A percentile compares a stretch with the other conserved stretches of the same genome.
These are phyloP conservation scores for Enteromius paludinosus DNA, from an alignment of 2,797 vertebrate species.

Conservation along the genomic window DNA sequence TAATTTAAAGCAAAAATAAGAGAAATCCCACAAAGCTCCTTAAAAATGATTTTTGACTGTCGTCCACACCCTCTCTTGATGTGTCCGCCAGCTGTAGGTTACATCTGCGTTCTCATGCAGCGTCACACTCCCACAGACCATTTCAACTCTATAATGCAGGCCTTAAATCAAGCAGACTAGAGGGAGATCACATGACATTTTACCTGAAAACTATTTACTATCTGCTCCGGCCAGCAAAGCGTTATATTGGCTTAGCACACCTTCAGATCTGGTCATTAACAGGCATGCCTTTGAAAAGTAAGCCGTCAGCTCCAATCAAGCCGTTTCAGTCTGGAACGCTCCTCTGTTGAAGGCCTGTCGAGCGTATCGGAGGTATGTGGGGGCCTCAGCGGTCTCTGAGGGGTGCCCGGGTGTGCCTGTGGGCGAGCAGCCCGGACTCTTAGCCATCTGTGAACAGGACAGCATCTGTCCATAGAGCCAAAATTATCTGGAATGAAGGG, in stretches of 20 bases:
- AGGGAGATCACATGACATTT: slow-evolving; percentile 25
- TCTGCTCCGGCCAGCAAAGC: slow-evolving; percentile 28
- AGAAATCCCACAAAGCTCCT: neutral
- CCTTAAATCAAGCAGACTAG: neutral
- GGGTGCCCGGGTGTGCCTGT: slow-evolving; percentile 42
- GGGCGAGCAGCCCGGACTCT: slow-evolving; percentile 56
- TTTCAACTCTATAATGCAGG: neutral
- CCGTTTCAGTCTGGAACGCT: slow-evolving; percentile 36
- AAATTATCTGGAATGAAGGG: slow-evolving; percentile 52
- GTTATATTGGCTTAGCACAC: slow-evolving; percentile 49
- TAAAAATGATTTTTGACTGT: neutral
- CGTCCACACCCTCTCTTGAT: slow-evolving; percentile 6
- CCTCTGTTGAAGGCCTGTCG: neutral
- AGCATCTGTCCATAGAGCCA: slow-evolving; percentile 57
- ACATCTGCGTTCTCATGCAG: slow-evolving; percentile 25
- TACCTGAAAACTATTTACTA: slow-evolving; percentile 36
- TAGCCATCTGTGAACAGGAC: slow-evolving; percentile 59
- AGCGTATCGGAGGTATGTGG: slow-evolving; percentile 51
- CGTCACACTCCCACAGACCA: neutral
- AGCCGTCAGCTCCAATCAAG: slow-evolving; percentile 9
- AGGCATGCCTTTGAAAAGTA: slow-evolving; percentile 32
- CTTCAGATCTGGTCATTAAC: slow-evolving; percentile 41
- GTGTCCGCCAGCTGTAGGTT: slow-evolving; percentile 4
- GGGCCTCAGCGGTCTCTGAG: slow-evolving; percentile 41
- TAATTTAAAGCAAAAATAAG: neutral